Percentiles rank a stretch among this genome's conserved stretches.
These are phyloP conservation scores for Dryobates pubescens DNA, from an alignment of 2,797 vertebrate species.

Conservation along the genomic window DNA sequence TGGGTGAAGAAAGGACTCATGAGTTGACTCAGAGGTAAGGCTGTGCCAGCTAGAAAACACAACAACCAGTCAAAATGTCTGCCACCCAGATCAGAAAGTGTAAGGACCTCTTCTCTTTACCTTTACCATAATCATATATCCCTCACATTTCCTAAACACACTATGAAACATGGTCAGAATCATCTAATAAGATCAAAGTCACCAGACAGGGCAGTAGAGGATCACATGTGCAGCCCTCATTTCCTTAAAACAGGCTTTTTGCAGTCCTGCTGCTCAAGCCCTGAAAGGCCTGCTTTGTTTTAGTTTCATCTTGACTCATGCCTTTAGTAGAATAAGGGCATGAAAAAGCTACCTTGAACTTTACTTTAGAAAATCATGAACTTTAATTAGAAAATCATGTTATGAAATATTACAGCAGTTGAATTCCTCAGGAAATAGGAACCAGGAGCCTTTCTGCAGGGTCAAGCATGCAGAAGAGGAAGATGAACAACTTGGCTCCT, in stretches of 20 bases:
- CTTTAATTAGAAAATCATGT: not conserved
- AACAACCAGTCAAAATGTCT: accelerated
- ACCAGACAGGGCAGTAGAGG: not conserved
- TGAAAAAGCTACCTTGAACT: constrained; percentile 43
- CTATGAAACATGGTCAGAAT: not conserved
- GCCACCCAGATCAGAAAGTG: not conserved
- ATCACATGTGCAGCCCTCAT: not conserved
- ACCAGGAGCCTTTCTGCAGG: not conserved
- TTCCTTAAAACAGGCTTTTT: not conserved
- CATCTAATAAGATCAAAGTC: not conserved
- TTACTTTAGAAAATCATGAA: not conserved
- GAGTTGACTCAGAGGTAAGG: not conserved
- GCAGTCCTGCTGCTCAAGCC: not conserved
- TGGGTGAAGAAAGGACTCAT: not conserved
- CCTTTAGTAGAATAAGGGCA: not conserved
- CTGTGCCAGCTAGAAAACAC: not conserved
- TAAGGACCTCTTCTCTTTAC: not conserved
- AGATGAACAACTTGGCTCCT: not conserved
- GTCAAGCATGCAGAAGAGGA: constrained; percentile 26
- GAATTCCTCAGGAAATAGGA: constrained; percentile 45
- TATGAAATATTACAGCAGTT: constrained; percentile 4
- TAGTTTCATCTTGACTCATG: not conserved
- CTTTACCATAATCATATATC: not conserved
- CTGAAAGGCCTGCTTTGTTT: not conserved
- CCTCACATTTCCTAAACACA: not conserved